Base-by-base conservation (phyloP, 2,797 vertebrate genomes). In the Hoplostethus mediterraneus region DNA sequence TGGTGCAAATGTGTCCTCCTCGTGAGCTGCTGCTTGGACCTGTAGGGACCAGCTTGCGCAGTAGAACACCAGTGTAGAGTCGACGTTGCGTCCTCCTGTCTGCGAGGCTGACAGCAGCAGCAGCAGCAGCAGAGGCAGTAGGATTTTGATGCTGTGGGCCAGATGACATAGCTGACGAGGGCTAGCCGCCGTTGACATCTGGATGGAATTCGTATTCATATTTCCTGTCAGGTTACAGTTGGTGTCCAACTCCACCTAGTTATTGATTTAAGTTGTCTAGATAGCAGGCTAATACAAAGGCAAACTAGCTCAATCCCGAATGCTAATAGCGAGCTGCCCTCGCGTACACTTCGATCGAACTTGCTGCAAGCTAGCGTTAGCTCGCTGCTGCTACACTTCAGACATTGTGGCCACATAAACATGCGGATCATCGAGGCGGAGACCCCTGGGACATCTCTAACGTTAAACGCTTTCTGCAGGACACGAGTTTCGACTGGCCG, bases 361-460 rank as follows among this genome's bases (percentile, higher is more conserved):
- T 83, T 86, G 82, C 82, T 89, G 87, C 85, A 89, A 81, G 89
- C 89, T 92, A 86, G 80, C 87, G 76, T 81, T 88, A 89, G 87
- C 91, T 75, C 82, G 86, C 81, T 77, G 77, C 82, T 64, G 79
- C 86, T 89, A 63, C 64, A 74, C 86, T 75, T 76, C 88, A 87
- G 75, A 85, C 82, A 73, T 84, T 51, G 81, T 69, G 87, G 87
- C 86, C 90, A 81, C 87, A 85, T 75, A 89, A 94, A 87, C 90
- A 95, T 95, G 94, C 91, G 92, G 88, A 92, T 89, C 77, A 84
- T 91, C 84, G 85, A 90, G 89, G 86, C 90, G 81, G 86, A 91
- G 83, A 87, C 85, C 86, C 87, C 89, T 31, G 91, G 93, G 87
- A 91, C 89, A 80, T 84, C 88, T 87, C 75, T 79, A 75, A 66